Conservation (phyloP, 2,113 vertebrate genomes). For the Nycticorax nycticorax region DNA sequence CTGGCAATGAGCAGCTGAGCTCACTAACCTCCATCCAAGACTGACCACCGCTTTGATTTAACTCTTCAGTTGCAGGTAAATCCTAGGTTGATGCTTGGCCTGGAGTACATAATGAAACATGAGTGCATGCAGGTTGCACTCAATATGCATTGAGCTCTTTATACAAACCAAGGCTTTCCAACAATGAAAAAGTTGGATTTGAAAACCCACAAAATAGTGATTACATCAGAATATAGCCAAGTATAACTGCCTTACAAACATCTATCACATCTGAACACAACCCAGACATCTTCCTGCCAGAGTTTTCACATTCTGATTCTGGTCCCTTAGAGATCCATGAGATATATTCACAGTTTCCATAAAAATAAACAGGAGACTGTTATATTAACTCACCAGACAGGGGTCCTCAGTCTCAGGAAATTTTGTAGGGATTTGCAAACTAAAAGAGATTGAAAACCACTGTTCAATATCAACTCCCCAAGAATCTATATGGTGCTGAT, state of each 20-base stretch:
- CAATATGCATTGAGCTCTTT: not conserved
- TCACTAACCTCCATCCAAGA: not conserved
- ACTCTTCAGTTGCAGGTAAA: not conserved
- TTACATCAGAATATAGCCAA: not conserved
- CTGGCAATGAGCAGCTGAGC: not conserved
- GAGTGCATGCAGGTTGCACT: not conserved
- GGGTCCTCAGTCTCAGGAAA: not conserved
- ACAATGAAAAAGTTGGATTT: not conserved
- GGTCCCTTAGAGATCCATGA: not conserved
- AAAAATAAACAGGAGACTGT: not conserved
- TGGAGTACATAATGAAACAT: not conserved
- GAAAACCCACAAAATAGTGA: not conserved
- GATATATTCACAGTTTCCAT: not conserved
- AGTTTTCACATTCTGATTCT: not conserved
- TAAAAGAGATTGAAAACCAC: slow-evolving; percentile 11
- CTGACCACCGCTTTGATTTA: not conserved
- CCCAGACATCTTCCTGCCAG: not conserved
- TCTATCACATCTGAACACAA: not conserved
- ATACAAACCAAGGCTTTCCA: not conserved
- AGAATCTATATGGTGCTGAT: slow-evolving; percentile 10
- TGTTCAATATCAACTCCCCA: not conserved
- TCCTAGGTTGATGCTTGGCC: not conserved
- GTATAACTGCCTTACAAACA: not conserved
- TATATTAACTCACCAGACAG: not conserved
- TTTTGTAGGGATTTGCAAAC: not conserved